These are phyloP conservation scores for Eurytoma adleriae DNA, from an alignment of 2,888 invertebrate species.

Conservation along the genomic window DNA sequence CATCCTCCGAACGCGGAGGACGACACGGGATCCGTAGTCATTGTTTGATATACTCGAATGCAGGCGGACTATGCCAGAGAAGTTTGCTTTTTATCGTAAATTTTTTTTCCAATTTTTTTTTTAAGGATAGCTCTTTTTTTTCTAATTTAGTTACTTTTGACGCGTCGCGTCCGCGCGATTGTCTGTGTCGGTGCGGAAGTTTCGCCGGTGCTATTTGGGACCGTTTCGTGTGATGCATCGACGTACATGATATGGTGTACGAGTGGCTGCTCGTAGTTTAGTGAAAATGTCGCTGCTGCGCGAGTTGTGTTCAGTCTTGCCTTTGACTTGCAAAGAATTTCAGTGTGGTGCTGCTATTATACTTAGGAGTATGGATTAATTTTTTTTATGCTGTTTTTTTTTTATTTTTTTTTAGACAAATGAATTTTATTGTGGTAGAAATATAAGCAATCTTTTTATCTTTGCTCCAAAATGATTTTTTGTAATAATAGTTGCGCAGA, in stretches of 20 bases:
- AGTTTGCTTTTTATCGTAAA: too few species aligned
- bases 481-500: too few species aligned
- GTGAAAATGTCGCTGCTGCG: slow-evolving; percentile 41
- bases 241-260: neutral
- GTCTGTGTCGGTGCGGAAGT: slow-evolving; percentile 19
- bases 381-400: neutral
- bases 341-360: neutral
- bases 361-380: neutral
- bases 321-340: neutral
- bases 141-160: too few species aligned
- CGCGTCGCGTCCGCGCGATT: neutral
- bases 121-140: too few species aligned
- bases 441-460: slow-evolving; percentile 23
- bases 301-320: slow-evolving; percentile 8
- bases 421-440: slow-evolving; percentile 18
- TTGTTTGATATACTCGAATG: slow-evolving; percentile 67
- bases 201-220: too few species aligned
- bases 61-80: slow-evolving; percentile 10
- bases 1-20: slow-evolving; percentile 73
- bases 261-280: slow-evolving; percentile 29
- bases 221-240: too few species aligned
- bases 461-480: slow-evolving; percentile 37
- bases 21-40: slow-evolving; percentile 76
- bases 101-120: neutral
- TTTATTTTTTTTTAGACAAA: neutral